phyloP scores from a whole-genome alignment of 2,797 vertebrate genomes.

The Pangasius macronema region DNA sequence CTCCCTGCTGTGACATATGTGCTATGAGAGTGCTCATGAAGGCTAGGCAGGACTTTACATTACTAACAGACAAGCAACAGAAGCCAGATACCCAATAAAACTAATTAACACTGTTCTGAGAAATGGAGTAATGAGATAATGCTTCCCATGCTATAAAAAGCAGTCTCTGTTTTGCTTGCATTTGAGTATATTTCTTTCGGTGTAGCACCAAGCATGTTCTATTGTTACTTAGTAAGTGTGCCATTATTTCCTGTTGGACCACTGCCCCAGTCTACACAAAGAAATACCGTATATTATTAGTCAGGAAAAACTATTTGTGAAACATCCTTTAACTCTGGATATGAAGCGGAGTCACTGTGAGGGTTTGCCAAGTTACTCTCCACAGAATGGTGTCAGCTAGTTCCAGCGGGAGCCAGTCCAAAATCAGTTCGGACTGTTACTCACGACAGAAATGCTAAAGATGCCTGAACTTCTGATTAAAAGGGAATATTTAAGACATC shows the following conservation, averaged over 20 bases:
- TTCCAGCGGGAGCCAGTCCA: not conserved
- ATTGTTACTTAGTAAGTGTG: constrained; percentile 3
- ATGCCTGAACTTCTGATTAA: not conserved
- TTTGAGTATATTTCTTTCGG: not conserved
- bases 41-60: not conserved
- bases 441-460: not conserved
- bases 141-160: not conserved
- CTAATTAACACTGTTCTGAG: not conserved
- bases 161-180: not conserved
- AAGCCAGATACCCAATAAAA: constrained; percentile 6
- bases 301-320: constrained; percentile 22
- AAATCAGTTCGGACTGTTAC: not conserved
- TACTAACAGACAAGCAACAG: not conserved
- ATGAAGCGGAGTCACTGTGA: not conserved
- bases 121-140: not conserved
- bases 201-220: not conserved
- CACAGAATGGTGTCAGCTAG: constrained; percentile 17
- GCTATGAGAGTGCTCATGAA: not conserved
- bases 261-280: constrained; percentile 6
- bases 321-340: constrained; percentile 19
- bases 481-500: not conserved
- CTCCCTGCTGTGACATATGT: not conserved
- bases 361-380: constrained; percentile 31
- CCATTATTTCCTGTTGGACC: constrained; percentile 1
- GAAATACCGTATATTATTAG: constrained; percentile 23